Evolutionary conservation across 2,888 invertebrate species (phyloP).

Genomic region (Flabesymbios commensalis): DNA sequence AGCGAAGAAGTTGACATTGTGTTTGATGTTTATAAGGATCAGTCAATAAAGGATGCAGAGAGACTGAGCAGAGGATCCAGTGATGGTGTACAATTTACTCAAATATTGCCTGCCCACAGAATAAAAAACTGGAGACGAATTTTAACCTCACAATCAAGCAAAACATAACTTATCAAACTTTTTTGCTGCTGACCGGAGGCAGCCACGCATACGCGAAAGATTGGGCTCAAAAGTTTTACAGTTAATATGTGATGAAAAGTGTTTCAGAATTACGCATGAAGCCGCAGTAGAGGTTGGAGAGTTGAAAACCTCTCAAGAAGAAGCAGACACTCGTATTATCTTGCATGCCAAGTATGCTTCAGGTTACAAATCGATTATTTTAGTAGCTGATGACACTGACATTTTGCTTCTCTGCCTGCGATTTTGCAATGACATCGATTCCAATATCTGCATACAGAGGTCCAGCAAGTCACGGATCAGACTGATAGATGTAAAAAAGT

Average conservation of each 20-base stretch:
- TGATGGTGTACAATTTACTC: too few relatives aligned
- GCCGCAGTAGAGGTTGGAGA: slow-evolving; percentile 5
- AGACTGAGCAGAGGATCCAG: slow-evolving; percentile 4
- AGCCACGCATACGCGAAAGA: slow-evolving; percentile 1
- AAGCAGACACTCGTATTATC: slow-evolving; percentile 27
- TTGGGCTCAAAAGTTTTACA: slow-evolving; percentile 19
- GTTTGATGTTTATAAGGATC: too few relatives aligned
- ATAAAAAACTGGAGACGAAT: slow-evolving; percentile 18
- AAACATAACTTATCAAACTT: slow-evolving; percentile 18
- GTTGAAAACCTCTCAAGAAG: slow-evolving; percentile 23
- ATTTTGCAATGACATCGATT: slow-evolving; percentile 8
- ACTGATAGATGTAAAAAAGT: slow-evolving; percentile 17
- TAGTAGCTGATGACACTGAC: slow-evolving; percentile 28
- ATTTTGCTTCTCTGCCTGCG: slow-evolving; percentile 23
- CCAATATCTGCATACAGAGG: slow-evolving; percentile 5
- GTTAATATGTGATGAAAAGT: slow-evolving; percentile 22
- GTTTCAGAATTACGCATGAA: slow-evolving; percentile 16
- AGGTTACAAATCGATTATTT: slow-evolving; percentile 23
- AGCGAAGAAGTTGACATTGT: slow-evolving; percentile 20
- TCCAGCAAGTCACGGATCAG: slow-evolving; percentile 10
- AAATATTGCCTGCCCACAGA: too few relatives aligned
- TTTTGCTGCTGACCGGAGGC: slow-evolving; percentile 16
- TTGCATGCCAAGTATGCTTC: slow-evolving; percentile 25
- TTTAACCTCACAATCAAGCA: not conserved
- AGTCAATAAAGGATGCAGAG: slow-evolving; percentile 15